phyloP scores from a whole-genome alignment of 2,888 invertebrate species.

The Papilio demoleus region DNA sequence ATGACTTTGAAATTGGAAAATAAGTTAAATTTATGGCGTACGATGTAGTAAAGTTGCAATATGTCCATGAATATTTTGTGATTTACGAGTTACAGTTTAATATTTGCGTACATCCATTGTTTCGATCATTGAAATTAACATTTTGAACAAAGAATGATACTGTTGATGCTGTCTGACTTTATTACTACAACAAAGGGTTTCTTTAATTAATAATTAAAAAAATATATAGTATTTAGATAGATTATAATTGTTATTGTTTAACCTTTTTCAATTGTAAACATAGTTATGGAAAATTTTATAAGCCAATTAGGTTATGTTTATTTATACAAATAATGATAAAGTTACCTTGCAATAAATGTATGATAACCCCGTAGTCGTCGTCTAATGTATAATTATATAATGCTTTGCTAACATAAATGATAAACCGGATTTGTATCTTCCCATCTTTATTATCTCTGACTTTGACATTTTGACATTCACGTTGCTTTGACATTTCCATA shows the following conservation, averaged over 20 bases:
- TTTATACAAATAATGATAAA: not conserved
- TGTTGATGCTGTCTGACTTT: no score
- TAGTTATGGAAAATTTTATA: not conserved
- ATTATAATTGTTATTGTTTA: not conserved
- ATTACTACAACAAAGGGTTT: no score
- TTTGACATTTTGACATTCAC: constrained; percentile 14
- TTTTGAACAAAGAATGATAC: no score
- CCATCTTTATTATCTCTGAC: not conserved
- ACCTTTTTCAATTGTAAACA: not conserved
- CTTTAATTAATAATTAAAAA: no score
- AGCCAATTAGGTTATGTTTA: constrained; percentile 13
- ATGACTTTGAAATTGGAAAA: no score
- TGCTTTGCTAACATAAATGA: not conserved
- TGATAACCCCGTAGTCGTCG: constrained; percentile 9
- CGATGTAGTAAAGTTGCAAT: no score
- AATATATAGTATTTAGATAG: no score
- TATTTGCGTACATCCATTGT: no score
- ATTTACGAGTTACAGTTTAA: no score
- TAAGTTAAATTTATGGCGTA: no score
- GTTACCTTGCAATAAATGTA: not conserved
- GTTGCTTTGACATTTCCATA: not conserved
- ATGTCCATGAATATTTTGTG: no score
- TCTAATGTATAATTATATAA: constrained; percentile 1
- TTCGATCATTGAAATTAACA: no score
- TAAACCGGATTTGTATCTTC: not conserved